Conservation (phyloP, 2,888 invertebrate species). For the Candidula unifasciata region DNA sequence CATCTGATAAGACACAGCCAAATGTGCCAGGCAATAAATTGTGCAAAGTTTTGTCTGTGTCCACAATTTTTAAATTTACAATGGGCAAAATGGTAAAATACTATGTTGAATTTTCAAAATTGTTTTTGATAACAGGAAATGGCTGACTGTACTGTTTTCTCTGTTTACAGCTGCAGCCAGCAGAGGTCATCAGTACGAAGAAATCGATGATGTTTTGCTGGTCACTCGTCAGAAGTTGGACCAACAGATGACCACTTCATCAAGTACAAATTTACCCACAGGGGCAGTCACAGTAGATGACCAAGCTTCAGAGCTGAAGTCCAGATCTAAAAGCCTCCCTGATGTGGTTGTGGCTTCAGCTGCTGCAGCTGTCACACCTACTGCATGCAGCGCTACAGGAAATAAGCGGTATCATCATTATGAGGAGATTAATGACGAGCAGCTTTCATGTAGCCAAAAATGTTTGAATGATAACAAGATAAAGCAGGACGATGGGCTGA, state of each 20-base stretch:
- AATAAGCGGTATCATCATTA: neutral
- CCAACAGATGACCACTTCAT: neutral
- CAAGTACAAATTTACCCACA: too few relatives aligned
- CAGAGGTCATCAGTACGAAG: neutral
- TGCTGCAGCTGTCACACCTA: neutral
- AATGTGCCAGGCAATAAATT: too few relatives aligned
- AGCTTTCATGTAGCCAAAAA: neutral
- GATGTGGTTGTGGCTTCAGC: neutral
- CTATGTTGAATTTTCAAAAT: too few relatives aligned
- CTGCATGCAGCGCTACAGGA: neutral
- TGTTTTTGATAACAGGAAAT: too few relatives aligned
- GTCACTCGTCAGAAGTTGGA: neutral
- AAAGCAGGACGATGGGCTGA: neutral
- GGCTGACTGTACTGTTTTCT: neutral
- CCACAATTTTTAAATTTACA: too few relatives aligned
- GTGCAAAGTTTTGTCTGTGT: too few relatives aligned
- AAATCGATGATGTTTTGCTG: neutral
- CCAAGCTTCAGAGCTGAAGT: too few relatives aligned
- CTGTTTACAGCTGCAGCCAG: neutral
- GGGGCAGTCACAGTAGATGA: too few relatives aligned
- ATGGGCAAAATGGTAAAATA: too few relatives aligned
- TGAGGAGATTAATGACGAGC: neutral
- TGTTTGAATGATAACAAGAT: neutral
- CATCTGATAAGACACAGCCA: too few relatives aligned
- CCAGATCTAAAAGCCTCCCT: too few relatives aligned